Base-by-base conservation (phyloP, 2,113 vertebrate species). In the Saguinus midas region DNA sequence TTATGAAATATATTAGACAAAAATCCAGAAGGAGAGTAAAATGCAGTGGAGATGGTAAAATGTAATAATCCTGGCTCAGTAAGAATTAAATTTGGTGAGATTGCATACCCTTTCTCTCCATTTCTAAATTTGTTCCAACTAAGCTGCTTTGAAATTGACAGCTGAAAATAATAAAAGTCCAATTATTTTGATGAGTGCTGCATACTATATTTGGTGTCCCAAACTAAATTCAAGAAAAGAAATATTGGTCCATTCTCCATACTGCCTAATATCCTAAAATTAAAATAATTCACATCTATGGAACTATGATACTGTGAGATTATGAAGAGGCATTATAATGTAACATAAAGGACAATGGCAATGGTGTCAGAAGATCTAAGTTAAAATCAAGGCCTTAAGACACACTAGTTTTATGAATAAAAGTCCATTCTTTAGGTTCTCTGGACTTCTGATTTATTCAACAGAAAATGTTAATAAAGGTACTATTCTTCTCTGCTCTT, bases 101-200 rank as follows among this genome's bases (percentile, higher is more conserved):
- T 89, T 48, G 68, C 61, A 85, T 92, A 90, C 37, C 52, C 70
- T 90, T 91, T 94, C n/a, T 37, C 43, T 97, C 27, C 48, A 76
- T 91, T 96, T 84, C 90, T 93, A 92, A 35, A 93, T 93, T 94
- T 95, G 79, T 86, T 95, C 43, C 90, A 90, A 85, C 78, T 87
- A 90, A 86, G 81, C 66, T 93, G 52, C 57, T 93, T 95, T 94
- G 66, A 95, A 95, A 97, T 95, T 98, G 97, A 97, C 94, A 96
- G 93, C 82, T 97, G n/a, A 87, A 95, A 94, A 95, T 96, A 97
- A 97, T 97, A 96, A 97, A 97, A 97, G 87, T 97, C 86, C 96
- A 97, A 96, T 98, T 97, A 97, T 97, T 97, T 92, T 97, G 96
- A 97, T 92, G 96, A 96, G 57, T 66, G 64, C 83, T 76, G 3